Conservation (phyloP, 2,888 invertebrate genomes). For the Platypus cylindrus region DNA sequence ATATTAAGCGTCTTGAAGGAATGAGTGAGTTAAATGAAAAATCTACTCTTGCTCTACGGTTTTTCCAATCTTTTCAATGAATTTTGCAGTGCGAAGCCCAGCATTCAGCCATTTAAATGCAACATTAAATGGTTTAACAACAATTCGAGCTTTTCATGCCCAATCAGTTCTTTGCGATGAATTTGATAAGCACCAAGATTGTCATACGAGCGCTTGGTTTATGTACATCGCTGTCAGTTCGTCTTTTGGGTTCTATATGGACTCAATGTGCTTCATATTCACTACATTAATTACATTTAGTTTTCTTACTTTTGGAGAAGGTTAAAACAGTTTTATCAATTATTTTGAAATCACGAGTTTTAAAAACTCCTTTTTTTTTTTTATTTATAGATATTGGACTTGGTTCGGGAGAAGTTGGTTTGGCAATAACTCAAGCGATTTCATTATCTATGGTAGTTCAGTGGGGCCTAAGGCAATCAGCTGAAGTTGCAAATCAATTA, state of each 20-base stretch:
- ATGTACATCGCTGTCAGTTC: conserved; percentile 51
- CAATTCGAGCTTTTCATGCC: conserved; percentile 64
- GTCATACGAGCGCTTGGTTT: conserved; percentile 55
- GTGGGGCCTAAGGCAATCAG: conserved; percentile 76
- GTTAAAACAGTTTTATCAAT: conserved; percentile 22
- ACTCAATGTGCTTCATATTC: conserved; percentile 50
- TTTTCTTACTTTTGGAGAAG: conserved; percentile 40
- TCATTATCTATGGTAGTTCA: conserved; percentile 48
- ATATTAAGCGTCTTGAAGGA: conserved; percentile 55
- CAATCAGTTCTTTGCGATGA: conserved; percentile 47
- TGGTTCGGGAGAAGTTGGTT: conserved; percentile 46
- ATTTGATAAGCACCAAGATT: conserved; percentile 45
- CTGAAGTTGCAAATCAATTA: conserved; percentile 66
- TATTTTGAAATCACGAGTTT: background rate
- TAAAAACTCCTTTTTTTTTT: background rate
- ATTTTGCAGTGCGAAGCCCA: conserved; percentile 59
- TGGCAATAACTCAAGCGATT: conserved; percentile 53
- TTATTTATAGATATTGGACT: conserved; percentile 18
- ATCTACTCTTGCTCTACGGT: background rate
- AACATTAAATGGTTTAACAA: conserved; percentile 64
- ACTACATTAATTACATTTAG: conserved; percentile 52
- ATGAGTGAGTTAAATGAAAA: conserved; percentile 43
- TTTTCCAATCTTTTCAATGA: too few species aligned
- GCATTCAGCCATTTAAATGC: conserved; percentile 73
- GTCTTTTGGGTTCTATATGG: conserved; percentile 53